Evolutionary conservation across 2,113 vertebrate species (phyloP).

Genomic region (Bufo gargarizans): DNA sequence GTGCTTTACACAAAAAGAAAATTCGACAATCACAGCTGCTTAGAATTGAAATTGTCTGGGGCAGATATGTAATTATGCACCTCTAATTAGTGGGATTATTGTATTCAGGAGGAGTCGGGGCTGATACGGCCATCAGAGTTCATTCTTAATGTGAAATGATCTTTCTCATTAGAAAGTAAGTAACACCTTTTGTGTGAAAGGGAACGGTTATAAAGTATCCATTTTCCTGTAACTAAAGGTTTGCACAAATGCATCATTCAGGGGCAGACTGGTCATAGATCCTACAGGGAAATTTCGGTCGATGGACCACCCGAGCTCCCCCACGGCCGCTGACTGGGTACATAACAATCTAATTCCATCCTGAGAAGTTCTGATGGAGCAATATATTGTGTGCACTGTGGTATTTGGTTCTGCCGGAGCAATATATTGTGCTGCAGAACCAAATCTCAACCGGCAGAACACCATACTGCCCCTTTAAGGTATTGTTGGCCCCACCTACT

Average conservation of each 20-base stretch:
- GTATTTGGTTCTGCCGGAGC: too few relatives aligned
- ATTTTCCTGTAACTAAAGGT: neutral
- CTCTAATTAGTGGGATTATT: constrained; percentile 70
- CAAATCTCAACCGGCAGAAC: too few relatives aligned
- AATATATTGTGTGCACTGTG: too few relatives aligned
- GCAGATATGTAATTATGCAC: constrained; percentile 65
- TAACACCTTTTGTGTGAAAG: neutral
- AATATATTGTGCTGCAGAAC: too few relatives aligned
- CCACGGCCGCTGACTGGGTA: too few relatives aligned
- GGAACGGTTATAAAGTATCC: neutral
- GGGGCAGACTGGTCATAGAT: too few relatives aligned
- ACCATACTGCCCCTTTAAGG: too few relatives aligned
- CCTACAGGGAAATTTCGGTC: too few relatives aligned
- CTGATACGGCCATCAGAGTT: constrained; percentile 57
- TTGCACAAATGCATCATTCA: neutral
- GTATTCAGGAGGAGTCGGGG: constrained; percentile 58
- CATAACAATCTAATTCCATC: too few relatives aligned
- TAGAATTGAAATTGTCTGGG: constrained; percentile 52
- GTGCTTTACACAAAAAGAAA: neutral
- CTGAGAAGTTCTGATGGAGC: too few relatives aligned
- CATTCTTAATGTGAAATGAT: constrained; percentile 21
- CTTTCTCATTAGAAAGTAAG: constrained; percentile 27
- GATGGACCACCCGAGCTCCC: too few relatives aligned
- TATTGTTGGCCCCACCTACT: too few relatives aligned
- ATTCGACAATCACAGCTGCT: constrained; percentile 62